Percentiles rank a stretch among this genome's conserved stretches.
These are phyloP conservation scores for Acrocera orbiculus DNA, from an alignment of 2,888 invertebrate species.

Conservation along the genomic window DNA sequence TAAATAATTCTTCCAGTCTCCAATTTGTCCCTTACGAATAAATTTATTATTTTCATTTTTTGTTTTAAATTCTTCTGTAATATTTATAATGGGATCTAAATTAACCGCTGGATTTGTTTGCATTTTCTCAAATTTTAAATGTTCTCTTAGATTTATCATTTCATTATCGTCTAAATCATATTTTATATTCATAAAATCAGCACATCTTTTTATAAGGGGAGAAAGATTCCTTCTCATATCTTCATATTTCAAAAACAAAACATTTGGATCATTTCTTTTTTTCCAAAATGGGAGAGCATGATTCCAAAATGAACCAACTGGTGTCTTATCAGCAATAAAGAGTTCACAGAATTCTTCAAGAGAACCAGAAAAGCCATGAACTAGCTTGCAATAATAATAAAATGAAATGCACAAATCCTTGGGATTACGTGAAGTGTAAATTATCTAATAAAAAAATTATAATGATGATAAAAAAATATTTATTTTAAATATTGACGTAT, in stretches of 20 bases:
- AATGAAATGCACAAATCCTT: slow-evolving; percentile 82
- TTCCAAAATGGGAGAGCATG: slow-evolving; percentile 55
- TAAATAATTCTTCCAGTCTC: slow-evolving; percentile 62
- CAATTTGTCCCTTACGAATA: slow-evolving; percentile 60
- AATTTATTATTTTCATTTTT: slow-evolving; percentile 38
- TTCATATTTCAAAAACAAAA: slow-evolving; percentile 65
- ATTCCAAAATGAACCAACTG: slow-evolving; percentile 45
- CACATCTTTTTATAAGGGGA: slow-evolving; percentile 47
- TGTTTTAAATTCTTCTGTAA: slow-evolving; percentile 21
- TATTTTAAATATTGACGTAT: slow-evolving; percentile 1
- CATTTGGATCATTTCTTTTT: slow-evolving; percentile 46
- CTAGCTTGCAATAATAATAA: slow-evolving; percentile 60
- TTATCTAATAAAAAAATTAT: slow-evolving; percentile 37
- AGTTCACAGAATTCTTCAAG: slow-evolving; percentile 63
- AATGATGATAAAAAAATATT: background rate
- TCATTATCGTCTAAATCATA: slow-evolving; percentile 48
- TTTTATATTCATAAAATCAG: slow-evolving; percentile 35
- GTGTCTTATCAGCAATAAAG: slow-evolving; percentile 47
- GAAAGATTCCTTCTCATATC: slow-evolving; percentile 60
- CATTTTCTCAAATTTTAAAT: slow-evolving; percentile 69
- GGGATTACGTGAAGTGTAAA: slow-evolving; percentile 77
- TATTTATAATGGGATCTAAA: slow-evolving; percentile 42
- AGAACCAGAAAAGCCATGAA: slow-evolving; percentile 45
- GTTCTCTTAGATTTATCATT: slow-evolving; percentile 46
- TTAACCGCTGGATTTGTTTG: slow-evolving; percentile 64